Evolutionary conservation across 2,113 vertebrate genomes (phyloP).

Genomic region (Oenanthe melanoleuca): DNA sequence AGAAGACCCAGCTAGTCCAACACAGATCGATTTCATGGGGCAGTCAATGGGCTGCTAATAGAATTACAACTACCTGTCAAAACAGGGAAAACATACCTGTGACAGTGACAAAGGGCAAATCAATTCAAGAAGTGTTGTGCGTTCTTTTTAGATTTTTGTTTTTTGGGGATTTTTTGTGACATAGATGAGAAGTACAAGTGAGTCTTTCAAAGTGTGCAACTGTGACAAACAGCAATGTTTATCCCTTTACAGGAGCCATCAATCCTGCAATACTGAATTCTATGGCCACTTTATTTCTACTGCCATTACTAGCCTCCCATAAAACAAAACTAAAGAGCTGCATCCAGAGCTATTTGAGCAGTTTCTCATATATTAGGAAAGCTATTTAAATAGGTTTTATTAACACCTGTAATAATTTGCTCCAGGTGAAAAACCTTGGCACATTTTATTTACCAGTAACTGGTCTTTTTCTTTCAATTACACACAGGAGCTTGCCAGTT

Average conservation of each 20-base stretch:
- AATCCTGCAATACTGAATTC: not conserved
- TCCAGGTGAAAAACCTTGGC: conserved; percentile 22
- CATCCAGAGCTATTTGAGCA: conserved; percentile 32
- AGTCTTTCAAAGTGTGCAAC: conserved; percentile 25
- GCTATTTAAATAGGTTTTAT: conserved; percentile 27
- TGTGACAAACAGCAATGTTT: conserved; percentile 41
- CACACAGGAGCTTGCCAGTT: not conserved
- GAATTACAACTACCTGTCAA: conserved; percentile 88
- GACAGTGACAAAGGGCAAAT: conserved; percentile 82
- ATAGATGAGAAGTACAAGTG: conserved; percentile 40
- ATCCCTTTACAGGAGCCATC: not conserved
- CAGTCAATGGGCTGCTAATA: conserved; percentile 83
- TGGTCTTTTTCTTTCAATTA: not conserved
- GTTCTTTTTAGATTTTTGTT: not conserved
- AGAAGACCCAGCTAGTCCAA: conserved; percentile 74
- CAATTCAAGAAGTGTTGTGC: conserved; percentile 72
- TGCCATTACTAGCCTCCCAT: not conserved
- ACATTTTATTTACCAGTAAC: conserved; percentile 5
- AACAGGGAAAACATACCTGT: conserved; percentile 80
- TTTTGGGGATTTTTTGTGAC: not conserved
- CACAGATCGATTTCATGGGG: conserved; percentile 77
- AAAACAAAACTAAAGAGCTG: not conserved
- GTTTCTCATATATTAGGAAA: conserved; percentile 33
- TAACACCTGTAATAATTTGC: conserved; percentile 47
- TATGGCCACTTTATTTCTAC: not conserved